Percentiles rank a stretch among this genome's conserved stretches.
These are phyloP conservation scores for Lordiphosa collinella DNA, from an alignment of 1,140 invertebrate species.

Conservation along the genomic window DNA sequence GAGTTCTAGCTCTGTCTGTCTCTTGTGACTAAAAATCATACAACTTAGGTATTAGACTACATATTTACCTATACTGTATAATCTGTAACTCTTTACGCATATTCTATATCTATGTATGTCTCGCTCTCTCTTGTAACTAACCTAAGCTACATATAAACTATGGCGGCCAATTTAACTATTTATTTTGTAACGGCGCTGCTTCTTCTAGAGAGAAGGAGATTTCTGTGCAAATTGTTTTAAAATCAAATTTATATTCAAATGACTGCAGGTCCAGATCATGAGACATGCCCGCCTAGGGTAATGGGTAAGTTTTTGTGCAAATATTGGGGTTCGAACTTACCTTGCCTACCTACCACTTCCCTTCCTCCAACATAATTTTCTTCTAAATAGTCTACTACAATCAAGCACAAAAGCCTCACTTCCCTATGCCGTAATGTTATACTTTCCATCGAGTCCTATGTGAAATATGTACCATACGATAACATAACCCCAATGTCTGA, in stretches of 20 bases:
- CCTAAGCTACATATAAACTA: constrained; percentile 23
- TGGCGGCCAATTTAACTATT: constrained; percentile 1
- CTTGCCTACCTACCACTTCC: background rate
- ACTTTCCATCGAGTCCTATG: constrained; percentile 1
- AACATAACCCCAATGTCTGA: too few species aligned
- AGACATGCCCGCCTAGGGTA: constrained; percentile 79
- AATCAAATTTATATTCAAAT: constrained; percentile 66
- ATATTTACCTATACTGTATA: constrained; percentile 46
- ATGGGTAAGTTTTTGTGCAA: constrained; percentile 80
- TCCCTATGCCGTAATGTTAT: constrained; percentile 1
- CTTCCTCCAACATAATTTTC: constrained; percentile 26
- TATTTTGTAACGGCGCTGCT: constrained; percentile 27
- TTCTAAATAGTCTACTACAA: constrained; percentile 31
- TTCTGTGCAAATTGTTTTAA: constrained; percentile 43
- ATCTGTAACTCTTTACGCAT: constrained; percentile 21
- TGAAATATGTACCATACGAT: constrained; percentile 43
- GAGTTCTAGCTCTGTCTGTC: constrained; percentile 57
- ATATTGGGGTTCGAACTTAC: constrained; percentile 16
- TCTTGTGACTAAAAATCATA: constrained; percentile 73
- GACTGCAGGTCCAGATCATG: constrained; percentile 80
- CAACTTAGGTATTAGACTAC: constrained; percentile 56
- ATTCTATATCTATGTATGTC: constrained; percentile 29
- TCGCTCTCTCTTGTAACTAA: constrained; percentile 58
- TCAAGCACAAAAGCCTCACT: constrained; percentile 43
- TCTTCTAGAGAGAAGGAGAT: constrained; percentile 16